phyloP scores from a whole-genome alignment of 1,140 invertebrate species.

The Drosophila sp. region DNA sequence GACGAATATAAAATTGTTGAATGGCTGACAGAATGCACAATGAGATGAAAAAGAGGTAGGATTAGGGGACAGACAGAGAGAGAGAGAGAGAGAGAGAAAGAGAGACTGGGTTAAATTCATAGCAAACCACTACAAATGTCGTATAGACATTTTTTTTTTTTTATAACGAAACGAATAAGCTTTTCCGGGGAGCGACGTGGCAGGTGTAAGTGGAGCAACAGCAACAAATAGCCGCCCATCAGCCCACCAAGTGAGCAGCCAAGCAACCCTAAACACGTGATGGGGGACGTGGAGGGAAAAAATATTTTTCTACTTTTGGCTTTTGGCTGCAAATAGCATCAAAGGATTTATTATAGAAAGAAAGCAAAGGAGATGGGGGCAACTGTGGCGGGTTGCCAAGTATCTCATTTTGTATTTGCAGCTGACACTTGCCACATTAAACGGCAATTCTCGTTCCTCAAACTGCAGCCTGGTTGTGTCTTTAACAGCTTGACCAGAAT shows the following conservation, averaged over 20 bases:
- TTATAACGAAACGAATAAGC: constrained; percentile 64
- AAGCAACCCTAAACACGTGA: constrained; percentile 7
- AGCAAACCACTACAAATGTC: constrained; percentile 52
- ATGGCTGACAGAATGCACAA: constrained; percentile 38
- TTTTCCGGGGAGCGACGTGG: constrained; percentile 31
- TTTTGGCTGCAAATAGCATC: constrained; percentile 75
- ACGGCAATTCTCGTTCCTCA: constrained; percentile 8
- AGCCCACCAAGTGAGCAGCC: constrained; percentile 3
- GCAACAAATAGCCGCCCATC: constrained; percentile 7
- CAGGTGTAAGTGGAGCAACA: constrained; percentile 42
- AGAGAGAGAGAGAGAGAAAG: not conserved
- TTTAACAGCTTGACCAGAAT: not conserved
- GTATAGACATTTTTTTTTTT: constrained; percentile 50
- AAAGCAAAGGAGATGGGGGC: not conserved
- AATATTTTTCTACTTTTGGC: constrained; percentile 78
- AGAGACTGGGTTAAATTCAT: constrained; percentile 11
- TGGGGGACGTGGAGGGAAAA: constrained; percentile 24
- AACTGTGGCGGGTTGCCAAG: constrained; percentile 4
- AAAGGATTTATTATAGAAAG: constrained; percentile 70
- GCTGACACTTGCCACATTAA: constrained; percentile 6
- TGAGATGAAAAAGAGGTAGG: constrained; percentile 22
- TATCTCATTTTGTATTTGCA: constrained; percentile 13
- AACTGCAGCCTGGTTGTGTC: not conserved
- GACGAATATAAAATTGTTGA: constrained; percentile 26
- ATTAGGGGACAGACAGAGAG: constrained; percentile 2